These are phyloP conservation scores for Achlya flavicornis DNA, from an alignment of 2,888 invertebrate species.

Conservation along the genomic window DNA sequence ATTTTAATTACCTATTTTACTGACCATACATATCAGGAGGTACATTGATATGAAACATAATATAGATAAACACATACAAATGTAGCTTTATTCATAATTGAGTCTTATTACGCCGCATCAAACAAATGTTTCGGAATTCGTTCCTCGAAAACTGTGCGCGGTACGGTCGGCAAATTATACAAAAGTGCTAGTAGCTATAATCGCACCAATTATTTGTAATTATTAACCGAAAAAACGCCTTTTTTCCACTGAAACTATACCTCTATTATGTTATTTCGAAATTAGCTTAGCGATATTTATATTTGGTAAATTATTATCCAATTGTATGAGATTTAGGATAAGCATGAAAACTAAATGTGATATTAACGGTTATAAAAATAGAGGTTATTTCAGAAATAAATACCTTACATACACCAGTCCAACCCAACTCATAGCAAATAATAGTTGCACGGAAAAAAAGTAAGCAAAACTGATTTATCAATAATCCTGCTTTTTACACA, in stretches of 20 bases:
- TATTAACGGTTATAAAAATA: neutral
- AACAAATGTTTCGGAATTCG: constrained; percentile 80
- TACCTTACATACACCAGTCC: too few relatives aligned
- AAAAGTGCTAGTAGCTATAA: constrained; percentile 59
- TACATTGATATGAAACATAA: constrained; percentile 18
- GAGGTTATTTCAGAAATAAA: too few relatives aligned
- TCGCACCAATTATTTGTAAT: constrained; percentile 69
- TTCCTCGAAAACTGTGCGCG: constrained; percentile 73
- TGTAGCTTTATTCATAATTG: constrained; percentile 77
- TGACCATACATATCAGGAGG: neutral
- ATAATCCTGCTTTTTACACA: too few relatives aligned
- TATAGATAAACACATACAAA: constrained; percentile 50
- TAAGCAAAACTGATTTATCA: too few relatives aligned
- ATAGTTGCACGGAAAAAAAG: too few relatives aligned
- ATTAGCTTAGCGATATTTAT: constrained; percentile 42
- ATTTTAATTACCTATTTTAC: too few relatives aligned
- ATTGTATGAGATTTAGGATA: constrained; percentile 14
- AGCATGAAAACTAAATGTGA: neutral
- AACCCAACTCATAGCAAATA: too few relatives aligned
- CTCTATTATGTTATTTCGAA: constrained; percentile 57
- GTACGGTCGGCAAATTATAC: constrained; percentile 76
- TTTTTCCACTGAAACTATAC: constrained; percentile 46
- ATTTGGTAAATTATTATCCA: constrained; percentile 28
- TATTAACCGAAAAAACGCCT: constrained; percentile 60
- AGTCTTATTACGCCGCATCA: constrained; percentile 81